Conservation (phyloP, 1,140 invertebrate species). For the Pseudomyrmex concolor region DNA sequence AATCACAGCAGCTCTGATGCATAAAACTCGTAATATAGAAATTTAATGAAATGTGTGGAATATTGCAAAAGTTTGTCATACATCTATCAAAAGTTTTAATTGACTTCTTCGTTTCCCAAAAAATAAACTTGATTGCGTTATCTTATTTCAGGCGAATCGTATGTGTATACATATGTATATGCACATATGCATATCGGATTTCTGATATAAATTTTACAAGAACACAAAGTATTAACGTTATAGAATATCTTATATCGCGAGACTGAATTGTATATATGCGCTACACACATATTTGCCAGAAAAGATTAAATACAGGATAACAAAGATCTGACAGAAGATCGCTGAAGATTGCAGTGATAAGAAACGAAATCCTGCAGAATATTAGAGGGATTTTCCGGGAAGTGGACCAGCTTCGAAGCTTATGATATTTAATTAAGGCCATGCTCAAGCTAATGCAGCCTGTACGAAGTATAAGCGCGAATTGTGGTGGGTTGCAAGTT, state of each 20-base stretch:
- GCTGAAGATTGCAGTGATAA: not conserved
- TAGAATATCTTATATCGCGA: not conserved
- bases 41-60: no score
- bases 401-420: not conserved
- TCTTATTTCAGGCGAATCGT: no score
- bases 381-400: not conserved
- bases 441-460: not conserved
- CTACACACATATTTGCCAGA: not conserved
- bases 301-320: not conserved
- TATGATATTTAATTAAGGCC: conserved; percentile 51
- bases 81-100: no score
- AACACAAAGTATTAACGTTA: no score
- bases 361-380: not conserved
- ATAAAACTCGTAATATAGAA: no score
- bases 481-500: not conserved
- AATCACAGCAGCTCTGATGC: no score
- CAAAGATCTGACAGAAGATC: not conserved
- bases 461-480: not conserved
- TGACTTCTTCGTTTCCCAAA: no score
- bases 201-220: no score
- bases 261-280: not conserved
- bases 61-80: no score
- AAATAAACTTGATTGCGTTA: no score
- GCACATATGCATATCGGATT: no score
- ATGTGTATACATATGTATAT: no score